Conservation (phyloP, 2,888 invertebrate species). For the Oscheius sp. region DNA sequence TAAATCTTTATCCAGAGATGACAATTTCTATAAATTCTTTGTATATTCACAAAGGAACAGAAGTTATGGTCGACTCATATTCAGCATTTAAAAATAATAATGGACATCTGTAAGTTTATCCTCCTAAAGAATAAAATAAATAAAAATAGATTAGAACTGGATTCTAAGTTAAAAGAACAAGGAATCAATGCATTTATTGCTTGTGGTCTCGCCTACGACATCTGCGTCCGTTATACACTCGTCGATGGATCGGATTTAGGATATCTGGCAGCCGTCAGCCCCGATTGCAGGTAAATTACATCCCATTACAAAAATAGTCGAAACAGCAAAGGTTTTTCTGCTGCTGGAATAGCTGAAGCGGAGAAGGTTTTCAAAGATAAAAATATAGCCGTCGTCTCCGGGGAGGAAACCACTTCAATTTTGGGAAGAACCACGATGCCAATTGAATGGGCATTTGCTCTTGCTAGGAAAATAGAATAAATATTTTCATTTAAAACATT, state of each 20-base stretch:
- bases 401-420: slow-evolving; percentile 43
- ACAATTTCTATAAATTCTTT: background rate
- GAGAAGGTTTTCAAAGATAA: slow-evolving; percentile 55
- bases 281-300: slow-evolving; percentile 54
- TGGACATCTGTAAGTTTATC: slow-evolving; percentile 78
- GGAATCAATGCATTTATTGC: slow-evolving; percentile 91
- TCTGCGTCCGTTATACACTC: slow-evolving; percentile 81
- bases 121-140: background rate
- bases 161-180: slow-evolving; percentile 83
- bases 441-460: slow-evolving; percentile 46
- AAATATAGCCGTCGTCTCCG: slow-evolving; percentile 59
- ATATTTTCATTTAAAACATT: too few species aligned
- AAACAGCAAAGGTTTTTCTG: slow-evolving; percentile 65
- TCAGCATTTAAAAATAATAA: slow-evolving; percentile 98
- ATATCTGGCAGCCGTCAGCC: slow-evolving; percentile 62
- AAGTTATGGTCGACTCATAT: slow-evolving; percentile 94
- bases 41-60: slow-evolving; percentile 80
- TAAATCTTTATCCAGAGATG: slow-evolving; percentile 88
- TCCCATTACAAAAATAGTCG: background rate
- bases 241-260: slow-evolving; percentile 54
- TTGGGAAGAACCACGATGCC: slow-evolving; percentile 40
- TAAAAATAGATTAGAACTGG: slow-evolving; percentile 82
- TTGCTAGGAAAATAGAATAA: slow-evolving; percentile 5
- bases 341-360: slow-evolving; percentile 58
- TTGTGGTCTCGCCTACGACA: slow-evolving; percentile 93